Conservation (phyloP, 1,140 invertebrate genomes). For the Steinernema feltiae region DNA sequence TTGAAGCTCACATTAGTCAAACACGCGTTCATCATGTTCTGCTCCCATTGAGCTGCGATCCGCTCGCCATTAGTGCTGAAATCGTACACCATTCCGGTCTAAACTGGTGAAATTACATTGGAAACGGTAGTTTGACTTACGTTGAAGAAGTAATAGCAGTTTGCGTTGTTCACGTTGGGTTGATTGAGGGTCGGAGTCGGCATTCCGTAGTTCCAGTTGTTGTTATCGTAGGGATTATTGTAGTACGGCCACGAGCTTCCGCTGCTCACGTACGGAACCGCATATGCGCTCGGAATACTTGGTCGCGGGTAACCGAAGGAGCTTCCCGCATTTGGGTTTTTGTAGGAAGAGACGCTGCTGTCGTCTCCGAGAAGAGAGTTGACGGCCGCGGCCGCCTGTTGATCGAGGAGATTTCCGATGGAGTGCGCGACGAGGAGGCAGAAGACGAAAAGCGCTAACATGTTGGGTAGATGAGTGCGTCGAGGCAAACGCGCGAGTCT, state of each 20-base stretch:
- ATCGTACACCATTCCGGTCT: background rate
- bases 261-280: background rate
- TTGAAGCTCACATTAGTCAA: background rate
- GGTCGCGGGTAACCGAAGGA: background rate
- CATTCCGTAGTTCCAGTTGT: slow-evolving; percentile 2
- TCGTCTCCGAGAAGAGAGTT: background rate
- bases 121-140: background rate
- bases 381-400: background rate
- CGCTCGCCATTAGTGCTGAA: background rate
- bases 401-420: background rate
- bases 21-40: background rate
- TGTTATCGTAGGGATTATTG: background rate
- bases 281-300: background rate
- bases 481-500: background rate
- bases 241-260: background rate
- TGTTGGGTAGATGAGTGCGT: background rate
- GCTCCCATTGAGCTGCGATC: background rate
- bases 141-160: background rate
- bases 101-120: background rate
- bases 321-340: background rate
- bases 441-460: background rate
- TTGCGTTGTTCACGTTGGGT: background rate
- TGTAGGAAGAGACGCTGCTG: background rate
- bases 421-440: background rate
- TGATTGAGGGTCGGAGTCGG: background rate